Percentiles rank a stretch among this genome's conserved stretches.
Evolutionary conservation across 1,140 invertebrate genomes (phyloP).

Genomic region (Marisa cornuarietis): DNA sequence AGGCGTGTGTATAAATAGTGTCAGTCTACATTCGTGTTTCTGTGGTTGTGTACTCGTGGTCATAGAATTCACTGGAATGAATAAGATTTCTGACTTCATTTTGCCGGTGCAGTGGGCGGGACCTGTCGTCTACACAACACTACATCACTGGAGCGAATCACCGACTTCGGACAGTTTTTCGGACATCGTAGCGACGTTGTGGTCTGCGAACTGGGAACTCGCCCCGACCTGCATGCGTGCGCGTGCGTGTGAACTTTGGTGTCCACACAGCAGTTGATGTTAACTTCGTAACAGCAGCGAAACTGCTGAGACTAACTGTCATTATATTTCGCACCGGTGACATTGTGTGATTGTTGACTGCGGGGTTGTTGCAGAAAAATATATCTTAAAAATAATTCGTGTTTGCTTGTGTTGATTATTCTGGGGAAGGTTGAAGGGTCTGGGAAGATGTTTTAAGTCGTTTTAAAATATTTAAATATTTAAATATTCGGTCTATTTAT

Average conservation of each 20-base stretch:
- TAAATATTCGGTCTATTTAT: too few relatives aligned
- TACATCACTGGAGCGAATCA: background rate
- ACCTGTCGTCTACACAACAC: background rate
- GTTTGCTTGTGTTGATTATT: too few relatives aligned
- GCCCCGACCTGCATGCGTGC: background rate
- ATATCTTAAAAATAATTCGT: too few relatives aligned
- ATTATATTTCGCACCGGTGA: too few relatives aligned
- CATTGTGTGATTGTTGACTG: too few relatives aligned
- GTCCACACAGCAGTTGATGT: too few relatives aligned
- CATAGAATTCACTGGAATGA: background rate
- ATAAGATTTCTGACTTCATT: background rate
- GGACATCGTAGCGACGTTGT: conserved; percentile 8
- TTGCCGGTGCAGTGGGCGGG: background rate
- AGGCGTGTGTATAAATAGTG: background rate
- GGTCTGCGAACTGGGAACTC: background rate
- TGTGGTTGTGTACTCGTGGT: background rate
- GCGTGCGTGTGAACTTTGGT: background rate
- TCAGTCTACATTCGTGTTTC: background rate
- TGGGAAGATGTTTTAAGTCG: too few relatives aligned
- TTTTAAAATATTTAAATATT: too few relatives aligned
- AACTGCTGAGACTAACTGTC: too few relatives aligned
- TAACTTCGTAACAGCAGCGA: too few relatives aligned
- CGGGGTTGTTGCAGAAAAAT: too few relatives aligned
- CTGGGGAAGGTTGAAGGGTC: too few relatives aligned
- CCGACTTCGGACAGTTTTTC: conserved; percentile 17